Evolutionary conservation across 2,113 vertebrate species (phyloP).

Genomic region (Oxyruncus cristatus): DNA sequence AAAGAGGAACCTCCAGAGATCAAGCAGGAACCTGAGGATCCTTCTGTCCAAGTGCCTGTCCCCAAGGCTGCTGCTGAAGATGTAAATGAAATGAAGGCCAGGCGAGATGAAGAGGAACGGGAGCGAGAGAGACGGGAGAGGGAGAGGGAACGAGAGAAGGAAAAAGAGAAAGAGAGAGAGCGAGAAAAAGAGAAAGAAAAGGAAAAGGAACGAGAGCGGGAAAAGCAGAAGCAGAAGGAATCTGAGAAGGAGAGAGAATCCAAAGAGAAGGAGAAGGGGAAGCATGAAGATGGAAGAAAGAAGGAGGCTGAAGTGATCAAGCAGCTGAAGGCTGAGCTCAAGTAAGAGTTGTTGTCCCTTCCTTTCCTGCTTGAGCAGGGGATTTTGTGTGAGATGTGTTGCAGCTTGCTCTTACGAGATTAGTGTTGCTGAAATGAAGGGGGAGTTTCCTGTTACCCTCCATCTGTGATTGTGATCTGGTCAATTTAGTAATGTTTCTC

Average conservation of each 20-base stretch:
- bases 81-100: constrained; percentile 68
- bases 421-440: background rate
- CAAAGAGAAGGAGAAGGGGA: constrained; percentile 86
- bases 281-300: constrained; percentile 82
- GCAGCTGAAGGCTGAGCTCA: constrained; percentile 93
- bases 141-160: constrained; percentile 78
- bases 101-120: constrained; percentile 75
- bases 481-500: background rate
- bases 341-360: constrained; percentile 74
- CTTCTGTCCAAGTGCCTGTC: constrained; percentile 66
- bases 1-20: constrained; percentile 85
- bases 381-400: background rate
- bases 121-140: constrained; percentile 81
- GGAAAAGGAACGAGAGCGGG: constrained; percentile 80
- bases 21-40: constrained; percentile 85
- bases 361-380: background rate
- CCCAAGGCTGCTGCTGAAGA: constrained; percentile 76
- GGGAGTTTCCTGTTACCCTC: background rate
- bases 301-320: constrained; percentile 87
- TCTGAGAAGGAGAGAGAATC: constrained; percentile 76
- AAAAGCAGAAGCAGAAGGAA: constrained; percentile 78
- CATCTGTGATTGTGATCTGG: background rate
- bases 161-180: constrained; percentile 64
- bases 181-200: constrained; percentile 84
- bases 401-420: accelerated